phyloP scores from a whole-genome alignment of 2,113 vertebrate genomes.

The Gambusia holbrooki region DNA sequence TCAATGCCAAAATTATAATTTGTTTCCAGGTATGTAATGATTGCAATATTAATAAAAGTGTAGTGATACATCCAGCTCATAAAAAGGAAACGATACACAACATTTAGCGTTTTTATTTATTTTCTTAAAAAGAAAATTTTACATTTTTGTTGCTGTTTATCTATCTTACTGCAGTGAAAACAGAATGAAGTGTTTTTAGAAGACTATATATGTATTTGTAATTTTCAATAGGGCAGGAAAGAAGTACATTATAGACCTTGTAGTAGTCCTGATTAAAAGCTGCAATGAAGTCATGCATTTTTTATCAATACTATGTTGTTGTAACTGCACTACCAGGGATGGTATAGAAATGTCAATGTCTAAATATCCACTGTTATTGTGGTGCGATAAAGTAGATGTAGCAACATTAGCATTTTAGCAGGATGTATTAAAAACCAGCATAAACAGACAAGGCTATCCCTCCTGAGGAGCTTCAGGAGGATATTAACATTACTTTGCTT shows the following conservation, averaged over 20 bases:
- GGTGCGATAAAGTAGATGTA: not conserved
- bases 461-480: slow-evolving; percentile 35
- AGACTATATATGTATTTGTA: too few relatives aligned
- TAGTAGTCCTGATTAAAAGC: not conserved
- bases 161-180: too few relatives aligned
- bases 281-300: not conserved
- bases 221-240: not conserved
- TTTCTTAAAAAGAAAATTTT: too few relatives aligned
- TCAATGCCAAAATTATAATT: too few relatives aligned
- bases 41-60: too few relatives aligned
- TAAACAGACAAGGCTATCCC: slow-evolving; percentile 7
- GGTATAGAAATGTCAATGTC: not conserved
- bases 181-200: too few relatives aligned
- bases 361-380: slow-evolving; percentile 1
- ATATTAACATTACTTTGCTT: slow-evolving; percentile 29
- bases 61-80: too few relatives aligned
- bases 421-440: not conserved
- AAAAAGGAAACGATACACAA: too few relatives aligned
- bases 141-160: too few relatives aligned
- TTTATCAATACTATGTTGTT: not conserved
- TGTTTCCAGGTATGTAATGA: too few relatives aligned
- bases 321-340: not conserved
- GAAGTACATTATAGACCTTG: not conserved
- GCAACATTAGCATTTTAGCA: not conserved
- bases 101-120: too few relatives aligned